Base-by-base conservation (phyloP, 2,888 invertebrate genomes). In the Xanthorhoe designata region DNA sequence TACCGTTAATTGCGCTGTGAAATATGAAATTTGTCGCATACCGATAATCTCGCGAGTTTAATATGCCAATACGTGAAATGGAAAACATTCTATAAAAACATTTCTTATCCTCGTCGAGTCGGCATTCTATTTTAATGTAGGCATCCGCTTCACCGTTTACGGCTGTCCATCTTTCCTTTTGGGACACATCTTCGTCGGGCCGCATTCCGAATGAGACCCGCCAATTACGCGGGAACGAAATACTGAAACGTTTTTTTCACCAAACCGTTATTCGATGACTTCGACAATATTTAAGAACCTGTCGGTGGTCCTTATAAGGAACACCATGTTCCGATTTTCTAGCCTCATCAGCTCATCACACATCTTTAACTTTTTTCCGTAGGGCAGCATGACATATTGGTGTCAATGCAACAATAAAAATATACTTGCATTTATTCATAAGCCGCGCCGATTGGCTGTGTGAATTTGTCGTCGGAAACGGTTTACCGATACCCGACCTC, bases 321-420 rank as follows among this genome's bases (percentile, higher is more conserved):
- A 62, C 57, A 77, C 71, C 85, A 80, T 86, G 87, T 90, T 89
- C 88, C 90, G 85, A 91, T 92, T 92, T 91, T 91, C 92, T 92
- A 92, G 88, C 83, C 85, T 81, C 85, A 83, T 79, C 73, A 64
- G 74, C 82, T 75, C 75, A 80, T 85, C 68, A 61, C 64, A 64
- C 57, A 67, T 60, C 55, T 85, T 82, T 84, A 84, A 84, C 81
- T 86, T 92, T 90, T 91, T 91, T 82, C 75, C 75, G 66, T 80
- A 83, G 74, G 74, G 74, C 73, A 42, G 74, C 74, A 78, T 84
- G 87, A 88, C 84, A 80, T 86, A 88, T 90, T 83, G 89, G 89
- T 92, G 92, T 90, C 91, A 90, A 87, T 87, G 87, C 84, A 88
- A 88, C 87, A 89, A 90, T 91, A 90, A 91, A 90, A 87, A 85